Conservation (phyloP, 2,888 invertebrate genomes). For the Nebria salina region DNA sequence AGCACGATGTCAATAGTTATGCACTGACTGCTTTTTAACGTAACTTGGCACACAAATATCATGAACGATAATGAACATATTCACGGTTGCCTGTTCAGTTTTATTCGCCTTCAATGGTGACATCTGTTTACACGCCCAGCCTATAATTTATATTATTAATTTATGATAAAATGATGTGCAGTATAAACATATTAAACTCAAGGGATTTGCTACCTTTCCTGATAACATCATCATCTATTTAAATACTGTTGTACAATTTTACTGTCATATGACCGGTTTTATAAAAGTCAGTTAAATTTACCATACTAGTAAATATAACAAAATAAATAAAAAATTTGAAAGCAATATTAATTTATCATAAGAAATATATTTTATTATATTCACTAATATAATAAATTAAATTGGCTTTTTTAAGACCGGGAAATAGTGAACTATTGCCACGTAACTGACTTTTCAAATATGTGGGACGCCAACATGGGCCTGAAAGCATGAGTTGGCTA, state of each 20-base stretch:
- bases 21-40: background rate
- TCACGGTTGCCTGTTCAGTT: background rate
- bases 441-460: too few relatives aligned
- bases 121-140: background rate
- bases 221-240: background rate
- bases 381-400: too few relatives aligned
- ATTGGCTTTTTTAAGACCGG: too few relatives aligned
- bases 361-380: too few relatives aligned
- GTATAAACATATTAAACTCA: background rate
- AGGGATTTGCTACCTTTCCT: background rate
- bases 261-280: too few relatives aligned
- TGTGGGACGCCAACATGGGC: too few relatives aligned
- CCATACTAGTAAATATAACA: too few relatives aligned
- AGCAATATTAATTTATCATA: too few relatives aligned
- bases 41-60: background rate
- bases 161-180: background rate
- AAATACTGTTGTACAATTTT: background rate
- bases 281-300: too few relatives aligned
- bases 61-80: background rate
- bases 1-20: background rate
- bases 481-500: too few relatives aligned
- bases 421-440: too few relatives aligned
- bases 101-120: background rate
- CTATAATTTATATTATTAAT: slow-evolving; percentile 10
- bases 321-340: too few relatives aligned